Conservation (phyloP, 1,140 invertebrate genomes). For the Ostrea denselamellosa region DNA sequence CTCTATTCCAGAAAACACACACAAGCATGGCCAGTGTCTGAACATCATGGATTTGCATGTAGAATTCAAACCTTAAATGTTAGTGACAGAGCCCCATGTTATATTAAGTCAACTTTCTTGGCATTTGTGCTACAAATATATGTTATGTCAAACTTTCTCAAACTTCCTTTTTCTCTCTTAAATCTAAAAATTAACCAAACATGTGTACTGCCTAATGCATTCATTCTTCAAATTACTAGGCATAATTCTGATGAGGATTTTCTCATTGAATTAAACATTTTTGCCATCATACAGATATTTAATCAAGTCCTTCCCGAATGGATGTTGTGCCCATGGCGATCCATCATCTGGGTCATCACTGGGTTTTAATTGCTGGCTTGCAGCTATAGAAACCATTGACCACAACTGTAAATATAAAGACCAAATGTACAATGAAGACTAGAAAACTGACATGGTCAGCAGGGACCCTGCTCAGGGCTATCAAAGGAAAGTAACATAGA, state of each 20-base stretch:
- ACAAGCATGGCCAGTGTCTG: conserved; percentile 96
- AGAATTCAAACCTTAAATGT: conserved; percentile 80
- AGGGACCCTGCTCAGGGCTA: no score
- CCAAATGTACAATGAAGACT: no score
- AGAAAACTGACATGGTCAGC: no score
- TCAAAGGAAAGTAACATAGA: no score
- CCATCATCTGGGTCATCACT: conserved; percentile 81
- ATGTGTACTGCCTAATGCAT: background rate
- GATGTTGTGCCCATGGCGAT: conserved; percentile 88
- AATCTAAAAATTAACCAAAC: background rate
- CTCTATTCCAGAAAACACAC: conserved; percentile 87
- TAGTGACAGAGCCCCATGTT: no score
- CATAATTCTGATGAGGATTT: background rate
- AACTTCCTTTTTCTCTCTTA: background rate
- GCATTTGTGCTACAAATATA: no score
- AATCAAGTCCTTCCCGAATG: conserved; percentile 91
- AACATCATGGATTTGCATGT: conserved; percentile 86
- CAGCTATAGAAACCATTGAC: conserved; percentile 87
- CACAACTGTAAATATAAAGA: conserved; percentile 82
- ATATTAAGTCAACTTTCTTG: no score
- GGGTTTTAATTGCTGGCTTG: conserved; percentile 80
- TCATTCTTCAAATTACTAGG: background rate
- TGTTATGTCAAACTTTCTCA: no score
- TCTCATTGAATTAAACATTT: background rate
- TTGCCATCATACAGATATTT: conserved; percentile 87